These are phyloP conservation scores for Misgurnus anguillicaudatus DNA, from an alignment of 2,113 vertebrate genomes.

Conservation along the genomic window DNA sequence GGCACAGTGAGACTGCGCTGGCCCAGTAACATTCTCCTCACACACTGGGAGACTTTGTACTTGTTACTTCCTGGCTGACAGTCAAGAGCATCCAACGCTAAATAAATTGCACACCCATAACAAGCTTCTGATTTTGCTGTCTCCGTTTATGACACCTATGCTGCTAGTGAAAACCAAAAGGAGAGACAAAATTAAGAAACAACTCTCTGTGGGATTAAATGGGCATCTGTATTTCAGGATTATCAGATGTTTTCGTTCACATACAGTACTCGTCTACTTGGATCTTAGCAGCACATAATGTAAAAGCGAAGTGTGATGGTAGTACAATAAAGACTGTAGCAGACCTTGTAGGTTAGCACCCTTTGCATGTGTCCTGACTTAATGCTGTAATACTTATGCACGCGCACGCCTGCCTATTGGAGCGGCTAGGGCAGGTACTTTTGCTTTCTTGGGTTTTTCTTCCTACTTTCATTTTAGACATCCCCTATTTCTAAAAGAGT, in stretches of 20 bases:
- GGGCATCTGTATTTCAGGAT: constrained; percentile 72
- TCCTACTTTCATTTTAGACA: constrained; percentile 22
- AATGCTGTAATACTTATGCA: constrained; percentile 20
- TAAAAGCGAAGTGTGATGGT: constrained; percentile 63
- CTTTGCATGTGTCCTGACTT: neutral
- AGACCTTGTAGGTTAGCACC: constrained; percentile 32
- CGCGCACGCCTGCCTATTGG: constrained; percentile 2
- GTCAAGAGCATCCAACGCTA: constrained; percentile 62
- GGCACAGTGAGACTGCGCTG: constrained; percentile 62
- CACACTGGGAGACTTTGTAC: constrained; percentile 73
- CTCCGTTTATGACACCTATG: constrained; percentile 50
- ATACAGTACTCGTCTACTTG: constrained; percentile 63
- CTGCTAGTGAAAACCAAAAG: constrained; percentile 52
- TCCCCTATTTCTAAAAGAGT: constrained; percentile 39
- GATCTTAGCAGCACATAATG: constrained; percentile 62
- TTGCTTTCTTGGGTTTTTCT: constrained; percentile 36
- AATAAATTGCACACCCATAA: constrained; percentile 63
- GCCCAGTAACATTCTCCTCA: constrained; percentile 65
- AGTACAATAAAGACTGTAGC: constrained; percentile 58
- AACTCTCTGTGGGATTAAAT: constrained; percentile 68
- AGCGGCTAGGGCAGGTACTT: constrained; percentile 16
- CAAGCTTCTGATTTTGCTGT: constrained; percentile 58
- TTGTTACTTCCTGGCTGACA: constrained; percentile 59
- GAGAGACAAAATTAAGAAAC: constrained; percentile 27
- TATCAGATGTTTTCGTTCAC: constrained; percentile 74